These are phyloP conservation scores for Urocynchramus pylzowi DNA, from an alignment of 2,113 vertebrate genomes.

Conservation along the genomic window DNA sequence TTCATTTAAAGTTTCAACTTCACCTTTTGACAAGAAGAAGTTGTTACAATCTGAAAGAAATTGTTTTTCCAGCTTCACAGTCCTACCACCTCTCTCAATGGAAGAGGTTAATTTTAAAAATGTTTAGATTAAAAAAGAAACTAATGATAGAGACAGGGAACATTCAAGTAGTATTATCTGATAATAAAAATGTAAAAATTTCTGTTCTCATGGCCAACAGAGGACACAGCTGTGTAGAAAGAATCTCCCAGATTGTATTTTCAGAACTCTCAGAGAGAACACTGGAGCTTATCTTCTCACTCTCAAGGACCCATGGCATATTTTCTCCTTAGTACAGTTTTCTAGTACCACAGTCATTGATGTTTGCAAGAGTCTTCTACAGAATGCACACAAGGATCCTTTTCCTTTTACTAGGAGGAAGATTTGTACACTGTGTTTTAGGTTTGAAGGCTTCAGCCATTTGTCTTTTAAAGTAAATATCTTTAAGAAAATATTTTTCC, in stretches of 20 bases:
- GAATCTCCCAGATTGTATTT: accelerated
- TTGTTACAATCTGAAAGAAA: not conserved
- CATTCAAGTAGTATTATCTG: not conserved
- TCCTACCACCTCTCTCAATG: not conserved
- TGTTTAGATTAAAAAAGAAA: not conserved
- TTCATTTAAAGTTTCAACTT: not conserved
- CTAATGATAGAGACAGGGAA: not conserved
- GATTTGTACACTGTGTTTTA: not conserved
- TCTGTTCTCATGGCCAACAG: not conserved
- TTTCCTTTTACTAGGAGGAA: not conserved
- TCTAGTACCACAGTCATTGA: not conserved
- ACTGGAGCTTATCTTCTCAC: not conserved
- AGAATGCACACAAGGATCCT: not conserved
- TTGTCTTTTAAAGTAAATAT: not conserved
- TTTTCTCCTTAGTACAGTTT: not conserved
- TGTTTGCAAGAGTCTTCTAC: not conserved
- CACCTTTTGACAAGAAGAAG: not conserved
- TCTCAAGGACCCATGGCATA: not conserved
- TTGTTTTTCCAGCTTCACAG: not conserved
- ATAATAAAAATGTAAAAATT: not conserved
- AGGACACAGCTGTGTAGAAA: not conserved
- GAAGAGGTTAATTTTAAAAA: not conserved
- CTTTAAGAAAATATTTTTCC: not conserved
- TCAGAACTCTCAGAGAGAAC: not conserved
- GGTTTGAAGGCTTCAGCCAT: not conserved